phyloP scores from a whole-genome alignment of 1,140 invertebrate species.

The Temnothorax nylanderi region DNA sequence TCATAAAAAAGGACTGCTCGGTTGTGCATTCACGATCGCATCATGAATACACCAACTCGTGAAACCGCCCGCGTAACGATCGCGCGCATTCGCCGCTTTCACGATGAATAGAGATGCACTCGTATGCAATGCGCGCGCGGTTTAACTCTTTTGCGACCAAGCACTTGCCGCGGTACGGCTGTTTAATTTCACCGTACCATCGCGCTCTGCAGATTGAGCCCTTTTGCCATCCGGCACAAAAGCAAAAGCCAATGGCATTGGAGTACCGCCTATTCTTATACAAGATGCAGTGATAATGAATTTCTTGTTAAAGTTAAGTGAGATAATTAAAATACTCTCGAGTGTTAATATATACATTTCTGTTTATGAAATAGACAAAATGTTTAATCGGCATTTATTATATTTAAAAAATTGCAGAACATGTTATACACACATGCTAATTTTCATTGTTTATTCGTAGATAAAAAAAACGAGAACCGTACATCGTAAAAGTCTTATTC shows the following conservation, averaged over 20 bases:
- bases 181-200: conserved; percentile 27
- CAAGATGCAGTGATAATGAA: conserved; percentile 35
- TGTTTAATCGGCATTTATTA: neutral
- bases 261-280: conserved; percentile 21
- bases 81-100: neutral
- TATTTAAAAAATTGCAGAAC: neutral
- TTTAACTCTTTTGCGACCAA: conserved; percentile 48
- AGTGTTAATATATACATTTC: neutral
- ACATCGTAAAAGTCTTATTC: neutral
- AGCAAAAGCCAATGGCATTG: conserved; percentile 14
- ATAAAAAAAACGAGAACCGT: neutral
- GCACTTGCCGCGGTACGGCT: conserved; percentile 11
- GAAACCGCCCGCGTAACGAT: conserved; percentile 17
- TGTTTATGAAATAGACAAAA: neutral
- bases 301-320: neutral
- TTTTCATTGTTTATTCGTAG: neutral
- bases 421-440: neutral
- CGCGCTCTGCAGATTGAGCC: conserved; percentile 21
- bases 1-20: neutral
- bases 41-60: neutral
- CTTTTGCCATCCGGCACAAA: neutral
- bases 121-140: conserved; percentile 6
- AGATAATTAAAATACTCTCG: conserved; percentile 11
- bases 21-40: conserved; percentile 11
- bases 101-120: conserved; percentile 32